Conservation (phyloP, 2,797 vertebrate genomes). For the Xenentodon cancila region DNA sequence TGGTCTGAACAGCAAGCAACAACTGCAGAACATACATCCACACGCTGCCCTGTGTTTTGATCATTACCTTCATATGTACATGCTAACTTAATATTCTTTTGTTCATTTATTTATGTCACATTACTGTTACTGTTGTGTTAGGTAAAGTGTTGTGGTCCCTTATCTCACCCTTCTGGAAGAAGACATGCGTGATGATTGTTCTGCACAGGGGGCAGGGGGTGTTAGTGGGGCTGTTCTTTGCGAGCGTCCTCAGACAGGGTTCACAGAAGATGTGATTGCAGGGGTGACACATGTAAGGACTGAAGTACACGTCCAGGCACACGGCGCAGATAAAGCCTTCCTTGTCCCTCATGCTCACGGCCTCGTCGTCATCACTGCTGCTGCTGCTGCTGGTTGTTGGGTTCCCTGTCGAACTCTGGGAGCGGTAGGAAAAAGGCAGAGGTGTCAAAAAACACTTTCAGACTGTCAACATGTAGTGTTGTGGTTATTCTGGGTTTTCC, state of each 20-base stretch:
- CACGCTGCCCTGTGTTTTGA: neutral
- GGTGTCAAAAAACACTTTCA: no score
- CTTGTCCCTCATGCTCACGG: constrained; percentile 70
- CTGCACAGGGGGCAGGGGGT: constrained; percentile 95
- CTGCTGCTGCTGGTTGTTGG: constrained; percentile 77
- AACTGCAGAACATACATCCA: constrained; percentile 15
- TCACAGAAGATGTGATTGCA: constrained; percentile 97
- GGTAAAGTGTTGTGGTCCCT: neutral
- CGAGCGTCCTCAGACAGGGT: constrained; percentile 93
- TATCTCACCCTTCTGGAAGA: constrained; percentile 92
- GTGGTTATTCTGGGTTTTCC: no score
- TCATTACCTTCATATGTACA: neutral
- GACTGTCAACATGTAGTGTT: no score
- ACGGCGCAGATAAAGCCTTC: constrained; percentile 93
- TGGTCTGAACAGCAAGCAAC: constrained; percentile 34
- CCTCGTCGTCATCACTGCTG: constrained; percentile 80
- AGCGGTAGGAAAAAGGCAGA: neutral
- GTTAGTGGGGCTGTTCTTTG: constrained; percentile 90
- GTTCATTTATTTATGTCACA: no score
- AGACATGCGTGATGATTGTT: constrained; percentile 90
- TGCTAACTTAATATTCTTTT: no score
- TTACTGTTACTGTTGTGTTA: neutral
- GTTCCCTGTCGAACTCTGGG: constrained; percentile 84
- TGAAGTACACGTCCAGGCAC: constrained; percentile 95
- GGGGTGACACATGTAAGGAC: constrained; percentile 95